Evolutionary conservation across 2,888 invertebrate genomes (phyloP).

Genomic region (Rhogogaster chlorosoma): DNA sequence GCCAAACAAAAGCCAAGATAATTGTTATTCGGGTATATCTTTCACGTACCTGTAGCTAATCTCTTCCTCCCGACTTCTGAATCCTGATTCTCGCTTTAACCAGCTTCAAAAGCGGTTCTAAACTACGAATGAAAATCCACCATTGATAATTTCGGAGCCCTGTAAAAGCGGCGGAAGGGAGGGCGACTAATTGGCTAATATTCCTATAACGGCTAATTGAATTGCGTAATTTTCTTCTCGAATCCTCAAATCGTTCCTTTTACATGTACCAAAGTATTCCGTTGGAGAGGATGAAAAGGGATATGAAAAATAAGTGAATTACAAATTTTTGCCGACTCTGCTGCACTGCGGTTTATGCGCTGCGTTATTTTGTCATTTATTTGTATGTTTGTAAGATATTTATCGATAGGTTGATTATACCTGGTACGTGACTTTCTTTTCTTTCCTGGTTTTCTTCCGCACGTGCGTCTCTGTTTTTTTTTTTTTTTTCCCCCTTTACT

Average conservation of each 20-base stretch:
- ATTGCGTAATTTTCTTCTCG: background rate
- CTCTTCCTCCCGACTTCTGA: background rate
- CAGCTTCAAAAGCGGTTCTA: background rate
- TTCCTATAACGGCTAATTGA: slow-evolving; percentile 14
- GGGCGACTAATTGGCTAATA: slow-evolving; percentile 24
- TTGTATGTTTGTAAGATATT: slow-evolving; percentile 3
- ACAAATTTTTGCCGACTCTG: background rate
- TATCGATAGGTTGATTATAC: background rate
- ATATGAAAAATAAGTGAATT: background rate
- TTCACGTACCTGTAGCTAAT: background rate
- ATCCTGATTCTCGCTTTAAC: background rate
- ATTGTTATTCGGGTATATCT: background rate
- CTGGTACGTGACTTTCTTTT: slow-evolving; percentile 1
- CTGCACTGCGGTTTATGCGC: background rate
- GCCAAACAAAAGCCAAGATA: too few relatives aligned
- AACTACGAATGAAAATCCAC: slow-evolving; percentile 23
- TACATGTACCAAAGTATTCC: background rate
- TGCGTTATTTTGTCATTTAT: background rate
- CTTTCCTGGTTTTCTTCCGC: background rate
- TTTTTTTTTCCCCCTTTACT: background rate
- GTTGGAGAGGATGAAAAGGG: background rate
- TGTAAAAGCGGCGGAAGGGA: background rate
- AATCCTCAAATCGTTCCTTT: background rate
- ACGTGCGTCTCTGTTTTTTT: background rate
- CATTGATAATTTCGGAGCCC: background rate